Percentiles rank a stretch among this genome's conserved stretches.
Evolutionary conservation across 2,888 invertebrate species (phyloP).

Genomic region (Eristalis intricaria): DNA sequence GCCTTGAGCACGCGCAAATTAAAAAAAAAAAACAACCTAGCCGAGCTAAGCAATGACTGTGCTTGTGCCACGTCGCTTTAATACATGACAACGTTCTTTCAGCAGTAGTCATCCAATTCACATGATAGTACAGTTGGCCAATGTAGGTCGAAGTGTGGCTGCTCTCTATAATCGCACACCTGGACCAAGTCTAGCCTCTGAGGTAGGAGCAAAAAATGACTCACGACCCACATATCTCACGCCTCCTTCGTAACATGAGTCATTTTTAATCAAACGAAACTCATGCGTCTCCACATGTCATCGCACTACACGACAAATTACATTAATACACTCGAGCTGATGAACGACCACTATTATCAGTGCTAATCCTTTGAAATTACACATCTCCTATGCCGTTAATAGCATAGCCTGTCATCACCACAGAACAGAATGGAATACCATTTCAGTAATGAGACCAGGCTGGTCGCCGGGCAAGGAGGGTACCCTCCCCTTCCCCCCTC

Average conservation of each 20-base stretch:
- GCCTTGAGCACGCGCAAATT: too few species aligned
- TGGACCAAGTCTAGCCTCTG: too few species aligned
- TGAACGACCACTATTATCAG: neutral
- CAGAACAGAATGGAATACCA: neutral
- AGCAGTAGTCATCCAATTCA: too few species aligned
- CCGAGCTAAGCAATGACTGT: too few species aligned
- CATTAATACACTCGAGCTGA: neutral
- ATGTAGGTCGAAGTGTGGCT: too few species aligned
- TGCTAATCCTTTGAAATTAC: conserved; percentile 18
- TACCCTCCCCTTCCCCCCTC: neutral
- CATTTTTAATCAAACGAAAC: neutral
- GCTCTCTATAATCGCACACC: too few species aligned
- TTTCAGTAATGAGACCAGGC: conserved; percentile 17
- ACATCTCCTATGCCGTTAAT: neutral
- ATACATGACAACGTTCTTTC: too few species aligned
- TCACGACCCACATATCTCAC: neutral
- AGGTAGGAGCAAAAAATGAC: too few species aligned
- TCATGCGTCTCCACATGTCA: neutral
- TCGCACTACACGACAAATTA: conserved; percentile 1
- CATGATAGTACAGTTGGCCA: too few species aligned
- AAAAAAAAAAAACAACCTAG: too few species aligned
- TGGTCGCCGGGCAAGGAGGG: neutral
- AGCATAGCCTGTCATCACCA: neutral
- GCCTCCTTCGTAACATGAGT: neutral
- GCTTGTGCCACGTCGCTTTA: too few species aligned